Base-by-base conservation (phyloP, 1,140 invertebrate species). In the Phymorhynchus buccinoides region DNA sequence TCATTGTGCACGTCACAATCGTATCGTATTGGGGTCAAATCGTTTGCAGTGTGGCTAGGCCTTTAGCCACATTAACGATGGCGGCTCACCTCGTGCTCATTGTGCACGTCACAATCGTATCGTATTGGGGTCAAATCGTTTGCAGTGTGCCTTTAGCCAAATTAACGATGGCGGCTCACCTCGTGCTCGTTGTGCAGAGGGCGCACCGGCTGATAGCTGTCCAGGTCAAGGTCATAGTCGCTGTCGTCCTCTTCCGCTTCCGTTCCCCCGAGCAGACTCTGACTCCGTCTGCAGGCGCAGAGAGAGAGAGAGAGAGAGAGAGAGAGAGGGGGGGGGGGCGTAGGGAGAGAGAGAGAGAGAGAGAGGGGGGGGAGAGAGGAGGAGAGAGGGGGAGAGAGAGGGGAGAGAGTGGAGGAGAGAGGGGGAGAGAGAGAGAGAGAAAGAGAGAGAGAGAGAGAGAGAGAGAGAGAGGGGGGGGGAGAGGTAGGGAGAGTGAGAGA, bases 121-220 rank as follows among this genome's bases (percentile, higher is more conserved):
- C n/a, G n/a, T n/a, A n/a, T n/a, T n/a, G n/a, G n/a, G n/a, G n/a
- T n/a, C n/a, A n/a, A n/a, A n/a, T n/a, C n/a, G n/a, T n/a, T n/a
- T n/a, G n/a, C n/a, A n/a, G n/a, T n/a, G n/a, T n/a, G n/a, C n/a
- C n/a, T n/a, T n/a, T n/a, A n/a, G n/a, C n/a, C n/a, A n/a, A n/a
- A n/a, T n/a, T n/a, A n/a, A n/a, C n/a, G n/a, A n/a, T n/a, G n/a
- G n/a, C n/a, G n/a, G n/a, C n/a, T n/a, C n/a, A n/a, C 79, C 0
- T 96, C 96, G 90, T 98, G 97, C 89, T 98, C 97, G 90, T 96
- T 95, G n/a, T 95, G 85, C 71, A 92, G 83, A 66, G 96, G 95
- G 91, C 97, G 96, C 39, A 98, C 96, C 22, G 97, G 97, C 89
- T 96, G 95, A 93, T 98, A 98, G 3, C 95, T 95, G 83, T 96